Conservation (phyloP, 2,888 invertebrate genomes). For the Nomada lathburiana region DNA sequence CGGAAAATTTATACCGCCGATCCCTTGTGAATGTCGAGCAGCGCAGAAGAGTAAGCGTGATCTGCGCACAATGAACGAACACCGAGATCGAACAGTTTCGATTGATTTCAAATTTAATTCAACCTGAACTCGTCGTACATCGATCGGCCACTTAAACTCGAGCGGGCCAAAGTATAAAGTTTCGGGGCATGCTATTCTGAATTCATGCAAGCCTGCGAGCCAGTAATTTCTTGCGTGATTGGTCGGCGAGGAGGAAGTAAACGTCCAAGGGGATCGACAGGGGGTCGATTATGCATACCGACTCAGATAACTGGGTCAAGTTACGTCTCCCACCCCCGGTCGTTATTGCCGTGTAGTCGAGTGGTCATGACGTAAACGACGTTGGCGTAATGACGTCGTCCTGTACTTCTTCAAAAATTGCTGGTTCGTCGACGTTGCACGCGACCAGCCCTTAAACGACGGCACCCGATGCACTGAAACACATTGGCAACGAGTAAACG, state of each 20-base stretch:
- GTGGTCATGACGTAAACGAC: constrained; percentile 49
- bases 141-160: not conserved
- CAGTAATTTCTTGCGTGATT: constrained; percentile 49
- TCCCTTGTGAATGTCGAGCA: no score
- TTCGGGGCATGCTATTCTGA: constrained; percentile 17
- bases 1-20: not conserved
- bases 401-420: constrained; percentile 24
- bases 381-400: constrained; percentile 44
- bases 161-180: constrained; percentile 10
- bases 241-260: constrained; percentile 38
- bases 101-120: no score
- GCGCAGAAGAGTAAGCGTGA: no score
- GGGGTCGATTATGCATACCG: constrained; percentile 53
- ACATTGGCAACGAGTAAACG: no score
- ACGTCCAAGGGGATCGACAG: constrained; percentile 57
- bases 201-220: constrained; percentile 37
- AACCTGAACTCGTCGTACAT: not conserved
- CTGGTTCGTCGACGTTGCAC: not conserved
- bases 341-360: constrained; percentile 42
- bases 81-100: not conserved
- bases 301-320: constrained; percentile 66
- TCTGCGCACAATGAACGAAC: not conserved
- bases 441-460: not conserved
- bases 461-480: no score
- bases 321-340: constrained; percentile 38